phyloP scores from a whole-genome alignment of 1,140 invertebrate genomes.

The Drosophila truncata region DNA sequence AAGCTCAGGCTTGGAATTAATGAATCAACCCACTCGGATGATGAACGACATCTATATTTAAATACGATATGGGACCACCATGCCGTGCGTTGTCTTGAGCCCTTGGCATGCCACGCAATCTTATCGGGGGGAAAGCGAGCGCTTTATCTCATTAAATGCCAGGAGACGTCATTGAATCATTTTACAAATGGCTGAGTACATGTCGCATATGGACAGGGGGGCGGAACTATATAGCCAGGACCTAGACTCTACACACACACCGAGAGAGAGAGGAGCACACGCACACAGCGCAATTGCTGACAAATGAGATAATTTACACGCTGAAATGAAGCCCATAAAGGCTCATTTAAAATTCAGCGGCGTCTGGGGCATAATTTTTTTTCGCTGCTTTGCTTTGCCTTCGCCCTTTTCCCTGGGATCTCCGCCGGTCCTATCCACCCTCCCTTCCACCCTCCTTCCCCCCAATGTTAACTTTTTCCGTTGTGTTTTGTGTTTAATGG shows the following conservation, averaged over 20 bases:
- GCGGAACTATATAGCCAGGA: constrained; percentile 15
- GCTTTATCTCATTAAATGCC: constrained; percentile 79
- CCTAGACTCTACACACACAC: constrained; percentile 57
- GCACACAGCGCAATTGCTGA: constrained; percentile 78
- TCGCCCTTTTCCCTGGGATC: constrained; percentile 3
- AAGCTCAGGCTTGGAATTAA: constrained; percentile 25
- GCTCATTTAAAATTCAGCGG: constrained; percentile 84
- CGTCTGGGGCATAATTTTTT: constrained; percentile 83
- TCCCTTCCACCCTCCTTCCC: neutral
- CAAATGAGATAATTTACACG: constrained; percentile 84
- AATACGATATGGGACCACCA: constrained; percentile 38
- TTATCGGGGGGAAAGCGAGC: constrained; percentile 64
- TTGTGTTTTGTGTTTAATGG: constrained; percentile 77
- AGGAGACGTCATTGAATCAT: constrained; percentile 81
- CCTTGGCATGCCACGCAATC: constrained; percentile 48
- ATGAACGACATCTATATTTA: constrained; percentile 46
- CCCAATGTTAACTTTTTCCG: constrained; percentile 21
- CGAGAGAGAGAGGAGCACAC: constrained; percentile 21
- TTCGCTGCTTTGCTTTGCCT: constrained; percentile 67
- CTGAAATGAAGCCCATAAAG: constrained; percentile 84
- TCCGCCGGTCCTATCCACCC: neutral
- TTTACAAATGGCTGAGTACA: constrained; percentile 80
- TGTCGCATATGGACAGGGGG: constrained; percentile 60
- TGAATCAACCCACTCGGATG: constrained; percentile 54
- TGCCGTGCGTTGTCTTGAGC: constrained; percentile 39